Conservation (phyloP, 1,140 invertebrate species). For the Drosophila ironensis region DNA sequence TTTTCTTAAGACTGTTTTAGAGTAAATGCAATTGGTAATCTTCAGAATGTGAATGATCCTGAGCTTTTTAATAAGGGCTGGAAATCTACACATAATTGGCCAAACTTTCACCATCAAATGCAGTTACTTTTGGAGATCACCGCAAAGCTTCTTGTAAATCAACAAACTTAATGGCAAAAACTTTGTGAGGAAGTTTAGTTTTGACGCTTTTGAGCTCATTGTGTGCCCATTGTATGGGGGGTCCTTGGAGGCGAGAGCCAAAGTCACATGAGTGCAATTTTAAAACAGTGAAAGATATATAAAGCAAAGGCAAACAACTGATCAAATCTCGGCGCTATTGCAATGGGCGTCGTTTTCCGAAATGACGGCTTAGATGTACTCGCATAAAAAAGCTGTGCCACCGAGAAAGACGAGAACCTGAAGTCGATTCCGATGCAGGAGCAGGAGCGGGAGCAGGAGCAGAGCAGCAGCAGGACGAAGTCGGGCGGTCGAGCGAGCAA, state of each 20-base stretch:
- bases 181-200: slow-evolving; percentile 8
- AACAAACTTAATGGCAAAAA: too few relatives aligned
- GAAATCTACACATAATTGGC: too few relatives aligned
- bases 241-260: slow-evolving; percentile 29
- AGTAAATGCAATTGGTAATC: too few relatives aligned
- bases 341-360: slow-evolving; percentile 45
- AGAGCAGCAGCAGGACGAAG: too few relatives aligned
- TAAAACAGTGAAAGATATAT: slow-evolving; percentile 55
- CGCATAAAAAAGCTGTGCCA: slow-evolving; percentile 19
- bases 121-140: too few relatives aligned
- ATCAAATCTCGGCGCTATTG: slow-evolving; percentile 54
- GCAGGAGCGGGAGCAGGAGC: too few relatives aligned
- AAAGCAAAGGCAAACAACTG: slow-evolving; percentile 55
- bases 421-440: too few relatives aligned
- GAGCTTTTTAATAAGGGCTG: too few relatives aligned
- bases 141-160: too few relatives aligned
- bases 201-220: slow-evolving; percentile 26
- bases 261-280: slow-evolving; percentile 55
- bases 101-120: too few relatives aligned
- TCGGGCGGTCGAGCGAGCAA: slow-evolving; percentile 13
- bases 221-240: slow-evolving; percentile 36
- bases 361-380: slow-evolving; percentile 46
- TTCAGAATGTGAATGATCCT: too few relatives aligned
- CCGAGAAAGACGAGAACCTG: slow-evolving; percentile 18
- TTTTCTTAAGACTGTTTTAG: too few relatives aligned